A percentile compares a stretch with the other conserved stretches of the same genome.
Conservation (phyloP, 2,888 invertebrate genomes). For the Perithous albicinctus region DNA sequence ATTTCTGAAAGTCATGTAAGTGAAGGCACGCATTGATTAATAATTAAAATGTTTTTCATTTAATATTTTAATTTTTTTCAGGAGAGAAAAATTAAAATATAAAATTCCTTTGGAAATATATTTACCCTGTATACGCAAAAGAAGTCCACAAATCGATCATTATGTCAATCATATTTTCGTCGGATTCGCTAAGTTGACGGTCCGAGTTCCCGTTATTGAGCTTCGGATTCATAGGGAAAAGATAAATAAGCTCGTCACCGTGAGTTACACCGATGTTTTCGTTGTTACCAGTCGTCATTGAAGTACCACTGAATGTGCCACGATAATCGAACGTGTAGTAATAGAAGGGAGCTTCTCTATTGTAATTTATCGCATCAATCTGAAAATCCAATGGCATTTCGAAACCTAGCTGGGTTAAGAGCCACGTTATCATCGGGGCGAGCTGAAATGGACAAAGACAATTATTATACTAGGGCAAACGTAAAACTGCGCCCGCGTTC, state of each 20-base stretch:
- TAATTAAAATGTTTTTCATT: background rate
- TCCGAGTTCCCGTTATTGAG: slow-evolving; percentile 40
- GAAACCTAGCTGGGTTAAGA: slow-evolving; percentile 58
- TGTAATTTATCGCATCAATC: background rate
- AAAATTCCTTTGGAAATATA: too few relatives aligned
- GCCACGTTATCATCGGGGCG: slow-evolving; percentile 30
- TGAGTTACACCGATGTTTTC: slow-evolving; percentile 82
- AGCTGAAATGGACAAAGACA: too few relatives aligned
- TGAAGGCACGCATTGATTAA: too few relatives aligned
- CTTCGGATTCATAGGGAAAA: slow-evolving; percentile 82
- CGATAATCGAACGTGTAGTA: slow-evolving; percentile 65
- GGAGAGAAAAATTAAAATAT: too few relatives aligned
- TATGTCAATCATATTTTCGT: slow-evolving; percentile 77
- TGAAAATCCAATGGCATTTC: slow-evolving; percentile 44
- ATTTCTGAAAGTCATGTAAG: background rate
- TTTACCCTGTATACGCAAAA: slow-evolving; percentile 75
- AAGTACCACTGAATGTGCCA: slow-evolving; percentile 57
- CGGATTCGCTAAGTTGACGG: slow-evolving; percentile 67
- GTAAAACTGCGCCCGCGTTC: too few relatives aligned
- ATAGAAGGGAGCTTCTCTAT: slow-evolving; percentile 26
- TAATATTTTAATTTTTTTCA: too few relatives aligned
- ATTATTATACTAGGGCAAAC: too few relatives aligned
- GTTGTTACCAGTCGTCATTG: slow-evolving; percentile 17
- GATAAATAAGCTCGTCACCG: slow-evolving; percentile 85
- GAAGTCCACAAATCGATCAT: slow-evolving; percentile 84